Evolutionary conservation across 2,888 invertebrate species (phyloP), one percentile per base, ranked within the genome.

Genomic region (Steinernema carpocapsae): DNA sequence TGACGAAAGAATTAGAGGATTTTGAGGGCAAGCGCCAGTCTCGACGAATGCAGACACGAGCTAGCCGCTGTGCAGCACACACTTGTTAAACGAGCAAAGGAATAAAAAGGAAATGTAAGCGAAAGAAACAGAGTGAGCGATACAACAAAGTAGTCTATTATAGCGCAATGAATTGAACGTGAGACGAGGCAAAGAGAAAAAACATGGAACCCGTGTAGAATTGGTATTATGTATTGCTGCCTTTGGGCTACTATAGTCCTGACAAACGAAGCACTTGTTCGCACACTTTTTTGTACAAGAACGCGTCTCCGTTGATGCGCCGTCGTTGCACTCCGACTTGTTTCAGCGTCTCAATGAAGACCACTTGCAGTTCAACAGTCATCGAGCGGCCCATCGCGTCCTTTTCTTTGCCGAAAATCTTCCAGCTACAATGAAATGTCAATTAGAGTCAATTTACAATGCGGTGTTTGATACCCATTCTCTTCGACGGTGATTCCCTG

Each of bases 281-380:
- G 70, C 82, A 83, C 22, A 81, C 74, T 32, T 73, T 91, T 88
- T 93, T 93, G 88, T 93, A 93, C 79, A 92, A 91, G 92, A 93
- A 93, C 0, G 92, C 91, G 86, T 93, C 92, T 0, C 93, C 93
- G 86, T 92, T 92, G 56, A 93, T 90, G 45, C 93, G 89, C 86
- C 93, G 93, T 74, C 93, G 90, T 73, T 92, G 90, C 74, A 93
- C 91, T 37, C 92, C 93, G 73, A 85, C 81, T 52, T 83, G 76
- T 19, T 88, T 86, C 76, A 88, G 86, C 79, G 89, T 89, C 12
- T 89, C 89, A 29, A 91, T 82, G 29, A 78, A 76, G 59, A 88
- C 88, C 19, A 91, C 92, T 88, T 93, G 93, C 81, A 93, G 88
- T 87, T 93, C 92, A 86, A 93, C 93, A 0, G 92, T 92, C 78